These are phyloP conservation scores for Corydoras maculifer DNA, from an alignment of 2,113 vertebrate species.

Conservation along the genomic window DNA sequence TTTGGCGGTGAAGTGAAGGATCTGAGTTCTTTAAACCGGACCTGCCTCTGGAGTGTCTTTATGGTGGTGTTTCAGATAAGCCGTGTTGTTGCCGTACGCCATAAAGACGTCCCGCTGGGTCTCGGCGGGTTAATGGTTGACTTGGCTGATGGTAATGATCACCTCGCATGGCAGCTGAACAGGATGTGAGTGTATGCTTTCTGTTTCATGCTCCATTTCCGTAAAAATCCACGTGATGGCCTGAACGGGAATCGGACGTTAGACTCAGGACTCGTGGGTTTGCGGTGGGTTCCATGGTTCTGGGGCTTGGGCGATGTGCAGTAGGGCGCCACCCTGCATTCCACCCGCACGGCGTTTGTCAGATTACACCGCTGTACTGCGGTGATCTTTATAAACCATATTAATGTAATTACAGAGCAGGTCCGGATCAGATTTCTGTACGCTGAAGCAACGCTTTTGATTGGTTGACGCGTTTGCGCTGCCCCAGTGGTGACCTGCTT, in stretches of 20 bases:
- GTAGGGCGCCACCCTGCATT: too few species aligned
- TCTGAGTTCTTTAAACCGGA: background rate
- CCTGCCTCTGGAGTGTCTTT: conserved; percentile 10
- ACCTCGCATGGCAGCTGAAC: background rate
- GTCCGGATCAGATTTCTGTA: too few species aligned
- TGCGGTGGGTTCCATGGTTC: too few species aligned
- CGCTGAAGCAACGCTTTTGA: too few species aligned
- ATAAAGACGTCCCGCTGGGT: conserved; percentile 29
- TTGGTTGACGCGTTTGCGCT: too few species aligned
- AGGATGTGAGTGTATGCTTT: background rate
- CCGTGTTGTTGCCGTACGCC: conserved; percentile 18
- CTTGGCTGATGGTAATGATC: background rate
- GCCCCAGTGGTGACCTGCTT: too few species aligned
- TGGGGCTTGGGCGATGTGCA: too few species aligned
- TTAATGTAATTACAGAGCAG: too few species aligned
- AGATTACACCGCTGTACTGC: too few species aligned
- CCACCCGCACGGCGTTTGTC: too few species aligned
- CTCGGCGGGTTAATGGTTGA: conserved; percentile 25
- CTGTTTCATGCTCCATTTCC: background rate
- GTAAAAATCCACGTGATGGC: background rate
- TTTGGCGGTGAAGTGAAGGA: too few species aligned
- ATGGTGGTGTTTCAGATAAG: conserved; percentile 23
- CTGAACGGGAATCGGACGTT: background rate
- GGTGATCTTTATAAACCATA: too few species aligned
- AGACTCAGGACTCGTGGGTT: background rate